Conservation (phyloP, 2,888 invertebrate genomes). For the Epirrita christyi region DNA sequence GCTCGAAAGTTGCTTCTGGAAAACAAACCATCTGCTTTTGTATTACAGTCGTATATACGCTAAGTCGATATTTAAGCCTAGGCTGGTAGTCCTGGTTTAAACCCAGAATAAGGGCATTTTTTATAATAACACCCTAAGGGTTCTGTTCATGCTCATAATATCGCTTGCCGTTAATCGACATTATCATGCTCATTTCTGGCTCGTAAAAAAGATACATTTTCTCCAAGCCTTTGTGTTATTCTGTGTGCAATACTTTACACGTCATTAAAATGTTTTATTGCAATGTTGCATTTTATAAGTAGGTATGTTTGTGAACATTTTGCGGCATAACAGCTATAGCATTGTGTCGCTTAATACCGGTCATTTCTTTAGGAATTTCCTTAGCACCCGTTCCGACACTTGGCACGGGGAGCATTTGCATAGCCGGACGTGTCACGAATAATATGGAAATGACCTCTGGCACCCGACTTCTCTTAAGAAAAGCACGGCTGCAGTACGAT, state of each 20-base stretch:
- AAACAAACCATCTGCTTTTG: too few relatives aligned
- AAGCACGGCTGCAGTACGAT: conserved; percentile 52
- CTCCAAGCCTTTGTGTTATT: too few relatives aligned
- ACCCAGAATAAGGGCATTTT: too few relatives aligned
- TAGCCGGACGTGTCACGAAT: conserved; percentile 80
- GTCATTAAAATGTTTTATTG: not conserved
- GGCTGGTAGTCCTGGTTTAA: too few relatives aligned
- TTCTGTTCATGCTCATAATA: too few relatives aligned
- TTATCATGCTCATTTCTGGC: too few relatives aligned
- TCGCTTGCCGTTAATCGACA: too few relatives aligned
- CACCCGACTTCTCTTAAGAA: conserved; percentile 38
- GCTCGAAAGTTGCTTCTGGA: too few relatives aligned
- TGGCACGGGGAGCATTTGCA: conserved; percentile 67
- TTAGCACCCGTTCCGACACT: conserved; percentile 38
- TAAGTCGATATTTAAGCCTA: too few relatives aligned
- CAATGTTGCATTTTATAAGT: conserved; percentile 1
- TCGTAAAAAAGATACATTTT: too few relatives aligned
- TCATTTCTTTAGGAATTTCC: conserved; percentile 31
- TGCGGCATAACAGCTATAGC: not conserved
- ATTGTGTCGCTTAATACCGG: conserved; percentile 22
- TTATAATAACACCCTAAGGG: too few relatives aligned
- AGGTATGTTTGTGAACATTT: not conserved
- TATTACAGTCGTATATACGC: too few relatives aligned
- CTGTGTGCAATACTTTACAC: not conserved
- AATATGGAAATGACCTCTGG: conserved; percentile 76